Percentiles rank a stretch among this genome's conserved stretches.
phyloP scores from a whole-genome alignment of 1,140 invertebrate species.

The Caenorhabditis briggsae region DNA sequence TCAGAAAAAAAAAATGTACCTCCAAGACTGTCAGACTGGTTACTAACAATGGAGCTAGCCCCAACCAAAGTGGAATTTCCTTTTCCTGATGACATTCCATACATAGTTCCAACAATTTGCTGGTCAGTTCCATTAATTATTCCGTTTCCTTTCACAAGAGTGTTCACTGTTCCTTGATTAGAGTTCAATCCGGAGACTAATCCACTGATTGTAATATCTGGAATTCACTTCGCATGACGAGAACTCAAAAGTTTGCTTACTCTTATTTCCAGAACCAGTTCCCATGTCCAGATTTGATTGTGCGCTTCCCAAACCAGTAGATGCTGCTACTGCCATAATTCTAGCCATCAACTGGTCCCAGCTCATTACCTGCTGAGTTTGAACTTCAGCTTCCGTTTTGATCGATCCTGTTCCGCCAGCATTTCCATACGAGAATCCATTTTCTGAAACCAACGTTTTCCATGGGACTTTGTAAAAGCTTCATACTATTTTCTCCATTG shows the following conservation, averaged over 20 bases:
- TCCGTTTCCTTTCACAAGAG: constrained; percentile 37
- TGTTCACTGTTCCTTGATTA: constrained; percentile 7
- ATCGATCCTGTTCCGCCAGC: constrained; percentile 33
- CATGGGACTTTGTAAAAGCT: background rate
- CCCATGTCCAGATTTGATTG: constrained; percentile 17
- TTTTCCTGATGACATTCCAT: constrained; percentile 7
- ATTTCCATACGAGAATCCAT: constrained; percentile 42
- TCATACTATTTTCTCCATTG: background rate
- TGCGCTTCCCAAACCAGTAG: constrained; percentile 1
- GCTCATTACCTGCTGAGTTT: constrained; percentile 25
- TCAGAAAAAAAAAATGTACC: background rate
- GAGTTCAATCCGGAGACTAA: constrained; percentile 35
- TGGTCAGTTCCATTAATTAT: constrained; percentile 1
- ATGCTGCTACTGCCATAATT: background rate
- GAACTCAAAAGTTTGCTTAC: background rate
- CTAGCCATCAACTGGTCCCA: constrained; percentile 26
- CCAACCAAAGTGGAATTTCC: constrained; percentile 34
- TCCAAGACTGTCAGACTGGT: constrained; percentile 13
- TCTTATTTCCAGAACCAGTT: constrained; percentile 10
- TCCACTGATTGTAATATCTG: constrained; percentile 26
- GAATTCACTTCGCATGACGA: background rate
- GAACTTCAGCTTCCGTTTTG: constrained; percentile 27
- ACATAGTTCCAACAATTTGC: constrained; percentile 6
- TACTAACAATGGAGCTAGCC: constrained; percentile 27
- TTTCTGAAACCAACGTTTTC: background rate